Percentiles rank a stretch among this genome's conserved stretches.
Conservation (phyloP, 2,797 vertebrate genomes). For the Acestrorhynchus altus region DNA sequence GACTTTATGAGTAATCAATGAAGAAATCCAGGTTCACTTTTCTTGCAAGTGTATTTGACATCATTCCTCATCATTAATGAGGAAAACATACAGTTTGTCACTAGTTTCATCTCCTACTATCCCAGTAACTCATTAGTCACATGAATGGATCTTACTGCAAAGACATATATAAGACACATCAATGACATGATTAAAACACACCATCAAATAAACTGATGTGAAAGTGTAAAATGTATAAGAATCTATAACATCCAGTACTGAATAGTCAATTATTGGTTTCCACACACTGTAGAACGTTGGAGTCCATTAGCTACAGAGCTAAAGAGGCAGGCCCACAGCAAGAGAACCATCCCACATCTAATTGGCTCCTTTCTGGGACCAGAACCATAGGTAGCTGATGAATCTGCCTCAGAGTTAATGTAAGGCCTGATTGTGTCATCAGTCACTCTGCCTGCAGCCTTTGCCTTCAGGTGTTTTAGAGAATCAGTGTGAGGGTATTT, state of each 20-base stretch:
- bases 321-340: constrained; percentile 11
- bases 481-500: constrained; percentile 37
- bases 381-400: constrained; percentile 48
- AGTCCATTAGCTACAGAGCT: constrained; percentile 9
- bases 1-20: no score
- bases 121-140: no score
- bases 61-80: no score
- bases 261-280: constrained; percentile 18
- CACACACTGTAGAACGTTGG: background rate
- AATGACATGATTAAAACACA: no score
- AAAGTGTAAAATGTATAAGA: background rate
- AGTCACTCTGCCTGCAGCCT: constrained; percentile 44
- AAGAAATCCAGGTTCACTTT: no score
- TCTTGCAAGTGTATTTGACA: no score
- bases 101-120: no score
- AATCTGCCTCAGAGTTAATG: constrained; percentile 51
- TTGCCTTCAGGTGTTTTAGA: constrained; percentile 27
- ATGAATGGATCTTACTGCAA: no score
- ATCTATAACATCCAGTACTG: background rate
- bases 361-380: constrained; percentile 43
- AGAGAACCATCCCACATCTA: constrained; percentile 35
- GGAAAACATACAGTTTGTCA: no score
- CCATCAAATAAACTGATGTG: no score
- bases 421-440: constrained; percentile 49
- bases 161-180: no score